phyloP scores from a whole-genome alignment of 2,888 invertebrate species.

The Rhaphigaster nebulosa region DNA sequence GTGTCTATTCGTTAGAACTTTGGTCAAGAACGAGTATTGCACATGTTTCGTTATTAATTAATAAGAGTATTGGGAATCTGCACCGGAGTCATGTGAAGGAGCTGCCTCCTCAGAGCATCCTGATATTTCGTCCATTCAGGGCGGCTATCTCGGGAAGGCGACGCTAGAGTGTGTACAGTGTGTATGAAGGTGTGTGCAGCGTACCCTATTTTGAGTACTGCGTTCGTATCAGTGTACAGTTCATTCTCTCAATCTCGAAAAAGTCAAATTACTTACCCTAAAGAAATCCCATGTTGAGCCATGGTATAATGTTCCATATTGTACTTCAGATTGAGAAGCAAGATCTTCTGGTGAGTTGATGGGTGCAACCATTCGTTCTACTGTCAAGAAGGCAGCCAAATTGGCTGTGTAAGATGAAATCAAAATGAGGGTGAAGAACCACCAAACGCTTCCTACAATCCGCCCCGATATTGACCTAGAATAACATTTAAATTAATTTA shows the following conservation, averaged over 20 bases:
- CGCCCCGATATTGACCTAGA: conserved; percentile 89
- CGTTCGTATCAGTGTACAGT: not conserved
- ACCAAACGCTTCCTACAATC: conserved; percentile 98
- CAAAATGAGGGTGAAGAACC: conserved; percentile 98
- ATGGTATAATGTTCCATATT: conserved; percentile 85
- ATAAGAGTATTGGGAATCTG: too few species aligned
- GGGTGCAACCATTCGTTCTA: conserved; percentile 96
- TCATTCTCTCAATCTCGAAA: not conserved
- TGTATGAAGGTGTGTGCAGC: too few species aligned
- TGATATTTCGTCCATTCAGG: too few species aligned
- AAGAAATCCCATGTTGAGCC: conserved; percentile 92
- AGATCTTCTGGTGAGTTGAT: conserved; percentile 93
- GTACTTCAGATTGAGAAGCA: conserved; percentile 92
- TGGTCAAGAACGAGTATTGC: too few species aligned
- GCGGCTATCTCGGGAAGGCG: too few species aligned
- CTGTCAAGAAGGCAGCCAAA: conserved; percentile 96
- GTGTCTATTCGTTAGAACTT: too few species aligned
- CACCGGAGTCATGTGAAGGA: too few species aligned
- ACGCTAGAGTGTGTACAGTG: too few species aligned
- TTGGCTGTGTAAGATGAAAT: conserved; percentile 99
- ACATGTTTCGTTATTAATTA: too few species aligned
- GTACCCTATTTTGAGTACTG: not conserved
- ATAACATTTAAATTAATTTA: not conserved
- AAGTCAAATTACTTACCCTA: conserved; percentile 72
- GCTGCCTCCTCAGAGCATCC: too few species aligned